Percentiles rank a stretch among this genome's conserved stretches.
Conservation (phyloP, 2,113 vertebrate species). For the Platysternon megacephalum region DNA sequence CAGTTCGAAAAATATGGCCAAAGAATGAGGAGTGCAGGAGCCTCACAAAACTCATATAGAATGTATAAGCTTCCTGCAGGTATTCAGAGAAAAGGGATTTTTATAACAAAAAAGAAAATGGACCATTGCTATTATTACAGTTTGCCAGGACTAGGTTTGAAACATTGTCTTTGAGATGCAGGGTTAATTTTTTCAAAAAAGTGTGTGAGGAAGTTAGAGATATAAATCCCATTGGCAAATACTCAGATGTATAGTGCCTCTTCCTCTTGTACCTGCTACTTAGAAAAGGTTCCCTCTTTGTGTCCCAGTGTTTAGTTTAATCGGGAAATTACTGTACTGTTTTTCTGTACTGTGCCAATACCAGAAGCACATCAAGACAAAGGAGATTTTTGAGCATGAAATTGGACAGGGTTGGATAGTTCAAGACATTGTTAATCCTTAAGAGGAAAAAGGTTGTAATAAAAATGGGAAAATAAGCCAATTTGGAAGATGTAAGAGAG, state of each 20-base stretch:
- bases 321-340: background rate
- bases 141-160: background rate
- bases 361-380: background rate
- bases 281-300: background rate
- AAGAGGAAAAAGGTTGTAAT: background rate
- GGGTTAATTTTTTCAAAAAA: constrained; percentile 22
- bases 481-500: background rate
- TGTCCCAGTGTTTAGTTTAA: background rate
- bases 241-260: background rate
- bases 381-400: background rate
- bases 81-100: background rate
- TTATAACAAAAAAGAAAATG: background rate
- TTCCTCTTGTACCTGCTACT: background rate
- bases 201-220: background rate
- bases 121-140: background rate
- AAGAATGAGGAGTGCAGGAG: background rate
- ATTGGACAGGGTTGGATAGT: background rate
- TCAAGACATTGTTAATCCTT: constrained; percentile 1
- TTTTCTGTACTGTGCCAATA: background rate
- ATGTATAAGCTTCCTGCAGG: background rate
- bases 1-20: background rate
- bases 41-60: background rate
- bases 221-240: background rate
- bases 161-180: background rate
- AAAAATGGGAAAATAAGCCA: constrained; percentile 1